phyloP scores from a whole-genome alignment of 1,140 invertebrate genomes.

The Vanessa tameamea region DNA sequence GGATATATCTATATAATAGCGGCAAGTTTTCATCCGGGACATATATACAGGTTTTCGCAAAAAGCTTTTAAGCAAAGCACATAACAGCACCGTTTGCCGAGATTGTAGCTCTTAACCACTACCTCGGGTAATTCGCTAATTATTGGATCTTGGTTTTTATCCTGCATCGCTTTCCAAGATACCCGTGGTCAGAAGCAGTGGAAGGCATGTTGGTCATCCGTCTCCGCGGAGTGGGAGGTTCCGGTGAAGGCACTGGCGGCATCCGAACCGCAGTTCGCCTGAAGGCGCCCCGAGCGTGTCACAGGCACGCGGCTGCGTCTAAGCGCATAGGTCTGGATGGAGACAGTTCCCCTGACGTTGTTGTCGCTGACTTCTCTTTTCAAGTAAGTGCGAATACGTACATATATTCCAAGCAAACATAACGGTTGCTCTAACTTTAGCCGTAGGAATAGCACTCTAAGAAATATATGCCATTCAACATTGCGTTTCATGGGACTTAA shows the following conservation, averaged over 20 bases:
- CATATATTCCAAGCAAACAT: too few species aligned
- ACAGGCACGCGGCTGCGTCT: conserved; percentile 64
- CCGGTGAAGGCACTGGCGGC: conserved; percentile 31
- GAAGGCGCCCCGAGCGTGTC: conserved; percentile 59
- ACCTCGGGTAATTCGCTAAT: too few species aligned
- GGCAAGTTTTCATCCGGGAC: too few species aligned
- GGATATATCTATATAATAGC: too few species aligned
- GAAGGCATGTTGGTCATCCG: conserved; percentile 81
- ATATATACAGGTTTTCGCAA: too few species aligned
- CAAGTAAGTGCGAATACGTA: conserved; percentile 48
- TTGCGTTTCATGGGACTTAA: too few species aligned
- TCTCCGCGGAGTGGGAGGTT: conserved; percentile 54
- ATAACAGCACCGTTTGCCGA: too few species aligned
- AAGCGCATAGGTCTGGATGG: conserved; percentile 56
- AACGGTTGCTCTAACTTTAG: too few species aligned
- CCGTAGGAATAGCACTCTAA: too few species aligned
- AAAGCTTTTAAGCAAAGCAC: too few species aligned
- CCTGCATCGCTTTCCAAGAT: conserved; percentile 69
- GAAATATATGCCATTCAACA: neutral
- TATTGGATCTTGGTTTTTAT: too few species aligned
- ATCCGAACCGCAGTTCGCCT: conserved; percentile 59
- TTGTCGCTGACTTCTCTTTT: conserved; percentile 74
- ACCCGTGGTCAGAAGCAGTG: conserved; percentile 88
- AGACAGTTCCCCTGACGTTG: conserved; percentile 50
- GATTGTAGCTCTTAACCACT: too few species aligned